Base-by-base conservation (phyloP, 2,888 invertebrate species). In the Anaspis maculata region DNA sequence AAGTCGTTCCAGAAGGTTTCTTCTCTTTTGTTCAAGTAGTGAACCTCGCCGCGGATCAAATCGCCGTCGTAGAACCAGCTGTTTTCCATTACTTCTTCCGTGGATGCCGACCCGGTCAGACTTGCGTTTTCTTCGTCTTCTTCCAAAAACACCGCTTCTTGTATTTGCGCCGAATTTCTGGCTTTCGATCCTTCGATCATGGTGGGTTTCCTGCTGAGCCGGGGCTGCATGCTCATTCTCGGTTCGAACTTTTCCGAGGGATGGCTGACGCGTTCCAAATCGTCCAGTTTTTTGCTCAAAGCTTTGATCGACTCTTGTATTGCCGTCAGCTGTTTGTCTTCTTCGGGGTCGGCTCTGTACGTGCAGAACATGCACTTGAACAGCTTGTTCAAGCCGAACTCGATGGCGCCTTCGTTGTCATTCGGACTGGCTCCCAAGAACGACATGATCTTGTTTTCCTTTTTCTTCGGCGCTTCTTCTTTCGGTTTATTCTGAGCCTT, bases 1-100 rank as follows among this genome's bases (percentile, higher is more conserved):
- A 90, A 63, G 30, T 80, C 78, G 33, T 72, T 72, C 87, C 88
- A 91, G 64, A 91, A 91, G 12, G 66, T 64, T 28, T 73, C 73
- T 60, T 91, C 89, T 24, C 72, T 66, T 9, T 73, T 69, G 0
- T 73, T 64, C 23, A 90, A 64, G 49, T 74, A 77, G 22, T 77
- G 77, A 2, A 80, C 70, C 28, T 77, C 74, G 1, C 83, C 82
- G 39, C 75, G 70, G 26, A 73, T 71, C 7, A 88, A 59, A 14
- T 72, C 69, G 13, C 74, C 71, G 49, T 84, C 82, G 45, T 81
- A 79, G 21, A 84, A 66, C 87, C 86, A 87, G 39, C 51, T 59
- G 35, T 59, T 55, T 21, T 49, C 50, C 28, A 43, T 34, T 1
- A 55, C 42, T 13, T 46, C 45, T 30, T 55, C 52, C 66, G 3